Percentiles rank a stretch among this genome's conserved stretches.
These are phyloP conservation scores for Myopa tessellatipennis DNA, from an alignment of 2,888 invertebrate species.

Conservation along the genomic window DNA sequence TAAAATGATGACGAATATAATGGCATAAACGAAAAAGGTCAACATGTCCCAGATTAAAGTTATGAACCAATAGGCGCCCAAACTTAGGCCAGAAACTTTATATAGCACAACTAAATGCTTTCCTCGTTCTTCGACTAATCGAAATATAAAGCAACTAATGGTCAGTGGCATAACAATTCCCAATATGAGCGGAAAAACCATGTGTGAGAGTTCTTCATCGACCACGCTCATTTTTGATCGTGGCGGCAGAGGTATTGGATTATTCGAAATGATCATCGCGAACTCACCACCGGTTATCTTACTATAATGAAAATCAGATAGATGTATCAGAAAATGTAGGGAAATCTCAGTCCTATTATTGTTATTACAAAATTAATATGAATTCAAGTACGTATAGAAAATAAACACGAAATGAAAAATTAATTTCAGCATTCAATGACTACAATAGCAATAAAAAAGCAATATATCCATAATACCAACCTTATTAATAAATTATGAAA, in stretches of 20 bases:
- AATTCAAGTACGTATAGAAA: not conserved
- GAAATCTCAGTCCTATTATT: too few species aligned
- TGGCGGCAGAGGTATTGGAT: conserved; percentile 55
- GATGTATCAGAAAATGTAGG: conserved; percentile 65
- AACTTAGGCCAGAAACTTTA: conserved; percentile 77
- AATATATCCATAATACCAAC: conserved; percentile 48
- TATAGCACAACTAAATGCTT: conserved; percentile 78
- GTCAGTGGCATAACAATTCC: conserved; percentile 78
- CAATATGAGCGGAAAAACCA: conserved; percentile 70
- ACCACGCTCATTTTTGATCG: conserved; percentile 53
- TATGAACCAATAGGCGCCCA: conserved; percentile 77
- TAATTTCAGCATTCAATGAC: not conserved
- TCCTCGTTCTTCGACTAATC: conserved; percentile 74
- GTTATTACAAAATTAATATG: too few species aligned
- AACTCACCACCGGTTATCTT: conserved; percentile 39
- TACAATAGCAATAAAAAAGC: not conserved
- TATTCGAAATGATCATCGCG: conserved; percentile 40
- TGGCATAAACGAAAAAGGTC: conserved; percentile 51
- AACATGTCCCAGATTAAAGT: conserved; percentile 71
- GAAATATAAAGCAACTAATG: conserved; percentile 73
- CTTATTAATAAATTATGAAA: conserved; percentile 67
- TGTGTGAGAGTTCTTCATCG: conserved; percentile 57
- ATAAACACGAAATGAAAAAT: not conserved
- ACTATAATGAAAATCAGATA: conserved; percentile 25
- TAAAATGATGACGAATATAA: conserved; percentile 55